These are phyloP conservation scores for Tenthredo mesomela DNA, from an alignment of 2,888 invertebrate genomes.

Conservation along the genomic window DNA sequence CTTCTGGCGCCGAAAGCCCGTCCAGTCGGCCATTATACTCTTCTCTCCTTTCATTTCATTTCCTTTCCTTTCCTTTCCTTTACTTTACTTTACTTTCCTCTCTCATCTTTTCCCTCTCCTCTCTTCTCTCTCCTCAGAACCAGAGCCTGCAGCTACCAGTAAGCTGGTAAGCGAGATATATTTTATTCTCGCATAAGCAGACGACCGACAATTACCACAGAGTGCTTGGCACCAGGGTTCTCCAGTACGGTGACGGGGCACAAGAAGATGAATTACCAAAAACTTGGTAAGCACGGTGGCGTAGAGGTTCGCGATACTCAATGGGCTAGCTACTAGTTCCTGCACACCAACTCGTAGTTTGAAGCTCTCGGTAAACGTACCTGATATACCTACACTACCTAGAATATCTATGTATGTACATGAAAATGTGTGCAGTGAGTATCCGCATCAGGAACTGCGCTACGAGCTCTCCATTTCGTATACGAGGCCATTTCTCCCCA, in stretches of 20 bases:
- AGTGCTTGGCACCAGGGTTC: constrained; percentile 29
- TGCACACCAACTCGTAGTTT: background rate
- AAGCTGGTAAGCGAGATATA: constrained; percentile 15
- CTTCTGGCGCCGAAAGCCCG: constrained; percentile 44
- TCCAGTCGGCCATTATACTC: constrained; percentile 36
- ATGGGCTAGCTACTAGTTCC: background rate
- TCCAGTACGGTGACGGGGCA: background rate
- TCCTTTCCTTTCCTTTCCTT: background rate
- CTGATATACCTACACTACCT: background rate
- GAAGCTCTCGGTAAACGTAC: background rate
- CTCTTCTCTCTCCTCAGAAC: background rate
- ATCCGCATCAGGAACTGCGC: constrained; percentile 40
- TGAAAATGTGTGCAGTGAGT: background rate
- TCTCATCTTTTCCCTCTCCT: no score
- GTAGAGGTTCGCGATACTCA: constrained; percentile 6
- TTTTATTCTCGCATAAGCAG: constrained; percentile 42
- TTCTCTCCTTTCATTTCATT: background rate
- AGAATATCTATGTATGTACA: background rate
- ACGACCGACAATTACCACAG: constrained; percentile 28
- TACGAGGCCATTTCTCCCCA: constrained; percentile 42
- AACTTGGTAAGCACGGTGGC: constrained; percentile 13
- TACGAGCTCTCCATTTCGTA: constrained; percentile 27
- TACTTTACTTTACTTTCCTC: background rate
- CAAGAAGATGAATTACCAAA: constrained; percentile 28
- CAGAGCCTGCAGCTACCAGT: background rate